Base-by-base conservation (phyloP, 2,888 invertebrate species). In the Hemithea aestivaria region DNA sequence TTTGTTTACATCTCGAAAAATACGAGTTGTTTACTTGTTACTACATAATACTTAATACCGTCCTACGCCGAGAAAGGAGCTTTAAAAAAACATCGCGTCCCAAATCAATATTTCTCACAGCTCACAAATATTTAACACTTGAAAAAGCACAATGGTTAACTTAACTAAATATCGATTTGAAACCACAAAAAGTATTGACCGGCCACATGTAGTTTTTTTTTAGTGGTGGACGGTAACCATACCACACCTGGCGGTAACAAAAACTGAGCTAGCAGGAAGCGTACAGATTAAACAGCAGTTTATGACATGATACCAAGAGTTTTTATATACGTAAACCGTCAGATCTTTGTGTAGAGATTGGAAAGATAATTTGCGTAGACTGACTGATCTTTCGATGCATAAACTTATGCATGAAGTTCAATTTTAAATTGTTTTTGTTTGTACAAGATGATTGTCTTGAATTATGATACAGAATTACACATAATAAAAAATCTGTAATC, bases 201-300 rank as follows among this genome's bases (percentile, higher is more conserved):
- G 24, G 26, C n/a, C 33, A 8, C 25, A 16, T 5, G 2, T n/a
- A 22, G 9, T 16, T 24, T 10, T 11, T 20, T 7, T 8, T 6
- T 6, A n/a, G 7, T n/a, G 11, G 11, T 12, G 10, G 30, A 23
- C 30, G 36, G 34, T 20, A 24, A 24, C 35, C 30, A 22, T 9
- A 39, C 24, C 31, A 37, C 60, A 58, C 53, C 60, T 58, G 62
- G 57, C 52, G 52, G 34, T 35, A 12, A 45, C 38, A 58, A 56
- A 54, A 58, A 56, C 29, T 27, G 32, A 10, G 25, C 29, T 20
- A 39, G 29, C 42, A 38, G 40, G 40, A 49, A 45, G 33, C 23
- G 11, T 32, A 40, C 25, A 36, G 36, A 25, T 22, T 26, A 33
- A 7, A 10, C 6, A 27, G 9, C 8, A 32, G 35, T 27, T 25